Base-by-base conservation (phyloP, 2,113 vertebrate species). In the Sceloporus tristichus region DNA sequence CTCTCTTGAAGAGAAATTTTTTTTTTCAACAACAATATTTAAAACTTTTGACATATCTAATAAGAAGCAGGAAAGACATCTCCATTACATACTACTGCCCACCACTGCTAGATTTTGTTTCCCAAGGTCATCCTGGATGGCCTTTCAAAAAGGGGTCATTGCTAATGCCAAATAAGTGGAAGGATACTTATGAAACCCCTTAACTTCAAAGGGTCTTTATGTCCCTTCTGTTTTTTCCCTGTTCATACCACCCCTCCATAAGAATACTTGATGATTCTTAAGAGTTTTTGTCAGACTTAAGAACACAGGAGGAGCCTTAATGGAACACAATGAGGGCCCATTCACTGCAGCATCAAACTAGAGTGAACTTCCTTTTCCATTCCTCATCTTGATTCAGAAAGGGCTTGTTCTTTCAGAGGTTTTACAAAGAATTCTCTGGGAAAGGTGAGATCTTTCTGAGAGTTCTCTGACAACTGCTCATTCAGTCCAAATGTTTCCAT, bases 21-120 rank as follows among this genome's bases (percentile, higher is more conserved):
- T n/a, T n/a, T n/a, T 75, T 85, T 89, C 84, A 88, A 92, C 91
- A 87, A 53, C 88, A 54, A 56, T 21, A 82, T 91, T 92, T 92
- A 56, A 90, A 88, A 90, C 56, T 91, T 89, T 89, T 70, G 74
- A 79, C 66, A 59, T 59, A 0, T 90, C 79, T 92, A 91, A 88
- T 76, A 92, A 88, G 88, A 93, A 92, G 78, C 4, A 87, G 0
- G 29, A 89, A 91, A 91, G 65, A 70, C 87, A 25, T 66, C 18
- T 91, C 70, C 25, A 27, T 93, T 94, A 91, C 88, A 81, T 84
- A 34, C 48, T 82, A 71, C 89, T 84, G 0, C 90, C 75, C 91
- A 71, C 84, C 75, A 77, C 75, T 90, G 80, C 82, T 95, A 93
- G 85, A 85, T 81, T n/a, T 34, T 80, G 66, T 91, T 59, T 82